Conservation (phyloP, 2,113 vertebrate genomes). For the Salvelinus sp. region DNA sequence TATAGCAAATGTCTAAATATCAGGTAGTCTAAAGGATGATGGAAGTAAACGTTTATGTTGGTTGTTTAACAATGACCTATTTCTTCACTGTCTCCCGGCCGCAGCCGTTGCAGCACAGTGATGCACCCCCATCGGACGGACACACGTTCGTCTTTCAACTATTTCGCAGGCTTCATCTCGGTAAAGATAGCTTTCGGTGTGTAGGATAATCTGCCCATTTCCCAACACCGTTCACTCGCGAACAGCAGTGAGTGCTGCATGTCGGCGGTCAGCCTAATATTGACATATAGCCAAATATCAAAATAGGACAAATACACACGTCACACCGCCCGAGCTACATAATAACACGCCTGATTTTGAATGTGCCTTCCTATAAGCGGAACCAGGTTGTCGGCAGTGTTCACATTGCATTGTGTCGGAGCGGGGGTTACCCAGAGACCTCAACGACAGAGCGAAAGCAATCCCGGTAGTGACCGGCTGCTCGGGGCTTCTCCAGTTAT, state of each 20-base stretch:
- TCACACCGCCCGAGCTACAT: not conserved
- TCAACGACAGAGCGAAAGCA: slow-evolving; percentile 53
- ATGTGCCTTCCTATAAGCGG: slow-evolving; percentile 6
- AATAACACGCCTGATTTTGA: not conserved
- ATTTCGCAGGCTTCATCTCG: slow-evolving; percentile 40
- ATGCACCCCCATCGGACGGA: slow-evolving; percentile 37
- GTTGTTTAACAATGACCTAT: slow-evolving; percentile 45
- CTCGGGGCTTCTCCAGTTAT: slow-evolving; percentile 53
- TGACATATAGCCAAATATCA: slow-evolving; percentile 61
- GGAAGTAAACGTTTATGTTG: slow-evolving; percentile 35
- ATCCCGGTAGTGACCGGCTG: slow-evolving; percentile 66
- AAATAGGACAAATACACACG: slow-evolving; percentile 36
- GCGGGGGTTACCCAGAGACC: slow-evolving; percentile 63
- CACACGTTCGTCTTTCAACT: slow-evolving; percentile 43
- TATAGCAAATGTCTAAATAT: not conserved
- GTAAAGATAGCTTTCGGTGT: slow-evolving; percentile 48
- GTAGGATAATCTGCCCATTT: slow-evolving; percentile 53
- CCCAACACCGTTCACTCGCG: slow-evolving; percentile 54
- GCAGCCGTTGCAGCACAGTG: slow-evolving; percentile 37
- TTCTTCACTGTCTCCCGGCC: slow-evolving; percentile 32
- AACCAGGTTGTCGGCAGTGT: slow-evolving; percentile 56
- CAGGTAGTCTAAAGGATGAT: slow-evolving; percentile 2
- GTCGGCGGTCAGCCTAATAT: slow-evolving; percentile 41
- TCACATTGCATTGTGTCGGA: slow-evolving; percentile 66
- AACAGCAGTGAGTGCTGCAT: slow-evolving; percentile 62